These are phyloP conservation scores for Puffinus mauretanicus DNA, from an alignment of 2,113 vertebrate genomes.

Conservation along the genomic window DNA sequence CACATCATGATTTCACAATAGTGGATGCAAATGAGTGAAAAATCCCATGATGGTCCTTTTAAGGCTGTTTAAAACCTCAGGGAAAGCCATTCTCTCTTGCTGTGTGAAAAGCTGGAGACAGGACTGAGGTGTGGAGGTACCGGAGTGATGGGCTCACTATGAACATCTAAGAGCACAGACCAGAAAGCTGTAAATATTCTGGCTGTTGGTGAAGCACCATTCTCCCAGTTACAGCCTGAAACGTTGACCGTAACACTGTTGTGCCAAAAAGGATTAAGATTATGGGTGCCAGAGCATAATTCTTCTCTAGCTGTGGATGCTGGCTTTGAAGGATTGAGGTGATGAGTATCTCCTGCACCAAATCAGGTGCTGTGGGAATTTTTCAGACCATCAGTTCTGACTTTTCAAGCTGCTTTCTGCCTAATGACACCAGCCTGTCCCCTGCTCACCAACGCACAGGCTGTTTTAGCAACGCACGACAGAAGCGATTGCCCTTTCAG, in stretches of 20 bases:
- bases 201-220: not conserved
- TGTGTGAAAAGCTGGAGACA: not conserved
- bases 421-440: not conserved
- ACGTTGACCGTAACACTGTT: not conserved
- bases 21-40: not conserved
- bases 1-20: not conserved
- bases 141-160: not conserved
- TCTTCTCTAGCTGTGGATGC: not conserved
- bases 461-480: not conserved
- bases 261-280: not conserved
- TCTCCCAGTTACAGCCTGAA: not conserved
- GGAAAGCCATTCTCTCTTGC: not conserved
- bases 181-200: not conserved
- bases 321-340: not conserved
- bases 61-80: not conserved
- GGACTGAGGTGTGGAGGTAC: not conserved
- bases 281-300: not conserved
- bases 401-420: not conserved
- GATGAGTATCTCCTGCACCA: not conserved
- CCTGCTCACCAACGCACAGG: not conserved
- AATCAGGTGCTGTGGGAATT: not conserved
- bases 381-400: not conserved
- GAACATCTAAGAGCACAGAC: not conserved
- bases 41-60: not conserved
- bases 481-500: fast-evolving